Percentiles rank a stretch among this genome's conserved stretches.
These are phyloP conservation scores for Siderastrea siderea DNA, from an alignment of 92 coral and sea anemone genomes.

Conservation along the genomic window DNA sequence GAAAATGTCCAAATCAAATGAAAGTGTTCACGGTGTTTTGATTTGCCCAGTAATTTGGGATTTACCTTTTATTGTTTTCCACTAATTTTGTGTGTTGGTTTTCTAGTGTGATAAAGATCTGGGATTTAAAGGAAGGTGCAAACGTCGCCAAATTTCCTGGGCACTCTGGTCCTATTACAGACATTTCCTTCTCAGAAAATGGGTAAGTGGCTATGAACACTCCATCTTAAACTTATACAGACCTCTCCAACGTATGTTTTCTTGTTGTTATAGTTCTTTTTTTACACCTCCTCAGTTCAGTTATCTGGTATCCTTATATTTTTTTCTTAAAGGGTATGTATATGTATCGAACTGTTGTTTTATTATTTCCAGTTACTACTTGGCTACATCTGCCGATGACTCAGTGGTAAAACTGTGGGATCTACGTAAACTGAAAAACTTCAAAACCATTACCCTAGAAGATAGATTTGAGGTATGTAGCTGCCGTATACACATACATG, in stretches of 20 bases:
- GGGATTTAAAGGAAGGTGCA: constrained; percentile 99
- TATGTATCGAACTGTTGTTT: no score
- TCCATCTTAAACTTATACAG: neutral
- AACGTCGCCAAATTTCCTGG: constrained; percentile 99
- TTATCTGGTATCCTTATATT: neutral
- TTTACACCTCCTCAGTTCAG: neutral
- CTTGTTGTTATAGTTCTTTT: neutral
- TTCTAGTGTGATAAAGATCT: constrained; percentile 94
- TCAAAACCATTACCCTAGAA: constrained; percentile 95
- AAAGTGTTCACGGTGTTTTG: no score
- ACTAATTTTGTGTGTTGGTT: neutral
- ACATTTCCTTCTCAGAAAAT: constrained; percentile 97
- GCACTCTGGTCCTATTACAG: constrained; percentile 98
- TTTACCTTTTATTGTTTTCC: neutral
- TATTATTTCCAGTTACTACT: constrained; percentile 78
- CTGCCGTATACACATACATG: neutral
- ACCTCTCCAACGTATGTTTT: neutral
- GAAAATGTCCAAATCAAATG: no score
- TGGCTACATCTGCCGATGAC: constrained; percentile 99
- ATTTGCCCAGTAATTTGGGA: neutral
- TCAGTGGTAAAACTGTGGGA: constrained; percentile 99
- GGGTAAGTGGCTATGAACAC: constrained; percentile 71
- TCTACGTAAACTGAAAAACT: constrained; percentile 98
- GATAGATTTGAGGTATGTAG: constrained; percentile 94
- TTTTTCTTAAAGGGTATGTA: neutral